Base-by-base conservation (phyloP, 2,888 invertebrate species). In the Sarcophaga caerulescens region DNA sequence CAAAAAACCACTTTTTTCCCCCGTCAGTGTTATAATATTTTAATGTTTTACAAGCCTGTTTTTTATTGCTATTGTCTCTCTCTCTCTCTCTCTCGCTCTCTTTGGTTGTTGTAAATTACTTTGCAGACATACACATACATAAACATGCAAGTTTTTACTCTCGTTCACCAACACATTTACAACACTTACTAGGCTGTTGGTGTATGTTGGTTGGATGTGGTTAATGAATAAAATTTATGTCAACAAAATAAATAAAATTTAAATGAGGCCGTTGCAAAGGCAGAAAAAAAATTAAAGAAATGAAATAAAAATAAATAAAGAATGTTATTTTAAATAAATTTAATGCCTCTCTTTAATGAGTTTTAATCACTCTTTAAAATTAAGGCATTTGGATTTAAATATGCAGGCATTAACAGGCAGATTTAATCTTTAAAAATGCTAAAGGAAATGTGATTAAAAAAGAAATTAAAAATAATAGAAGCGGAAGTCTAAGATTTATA, bases 41-140 rank as follows among this genome's bases (percentile, higher is more conserved):
- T 23, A 70, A 65, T 73, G 77, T 60, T 83, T 74, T 62, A 73
- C 78, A 83, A 52, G 14, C 75, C 80, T 80, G 71, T 84, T 21
- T 63, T 81, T 57, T 71, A 45, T 69, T 69, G 65, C 65, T 77
- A 35, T 69, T 83, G 60, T 81, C n/a, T 75, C 63, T 35, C 6
- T 35, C 35, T 10, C 35, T 35, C 1, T 35, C 35, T 35, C 35
- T 10, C 10, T 8, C 8, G 8, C 35, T 35, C 8, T 35, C 35
- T 35, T 10, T 63, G 73, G 57, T 68, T 68, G 60, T 62, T 77
- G 66, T 83, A 45, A 81, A 83, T 76, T 60, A 79, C 79, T 71
- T 71, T 82, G 59, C 71, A 63, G 44, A 63, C 71, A 79, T 3
- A 57, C 57, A 79, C 57, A n/a, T n/a, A 57, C 57, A 68, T 4